phyloP scores from a whole-genome alignment of 2,797 vertebrate genomes.

The Aulostomus chinensis region DNA sequence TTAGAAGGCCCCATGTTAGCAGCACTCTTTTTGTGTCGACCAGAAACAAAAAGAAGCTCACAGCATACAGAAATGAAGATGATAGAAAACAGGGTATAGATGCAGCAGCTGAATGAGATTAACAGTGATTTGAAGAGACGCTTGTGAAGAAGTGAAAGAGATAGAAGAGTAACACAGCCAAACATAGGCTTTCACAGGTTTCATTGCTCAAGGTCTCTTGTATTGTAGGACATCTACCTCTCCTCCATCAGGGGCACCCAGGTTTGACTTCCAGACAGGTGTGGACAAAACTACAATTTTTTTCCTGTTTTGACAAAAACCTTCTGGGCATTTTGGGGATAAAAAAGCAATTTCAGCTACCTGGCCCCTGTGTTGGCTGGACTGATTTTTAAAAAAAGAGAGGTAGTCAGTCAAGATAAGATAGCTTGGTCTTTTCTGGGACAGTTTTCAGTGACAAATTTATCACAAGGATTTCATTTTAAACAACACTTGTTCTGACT shows the following conservation, averaged over 20 bases:
- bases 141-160: conserved; percentile 25
- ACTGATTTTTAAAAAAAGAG: conserved; percentile 46
- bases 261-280: conserved; percentile 48
- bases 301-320: conserved; percentile 54
- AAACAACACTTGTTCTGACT: conserved; percentile 32
- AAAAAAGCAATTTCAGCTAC: conserved; percentile 68
- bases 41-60: conserved; percentile 23
- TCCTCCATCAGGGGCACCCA: conserved; percentile 20
- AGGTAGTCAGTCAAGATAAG: conserved; percentile 40
- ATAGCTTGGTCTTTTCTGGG: conserved; percentile 40
- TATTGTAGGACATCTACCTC: conserved; percentile 17
- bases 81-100: conserved; percentile 17
- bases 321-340: conserved; percentile 66
- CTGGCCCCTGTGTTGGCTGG: conserved; percentile 30
- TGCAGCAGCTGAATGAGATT: conserved; percentile 35
- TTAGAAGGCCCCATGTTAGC: conserved; percentile 19
- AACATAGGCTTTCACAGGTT: conserved; percentile 9
- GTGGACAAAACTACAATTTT: conserved; percentile 35
- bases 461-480: conserved; percentile 59
- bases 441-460: conserved; percentile 58
- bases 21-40: conserved; percentile 23
- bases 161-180: conserved; percentile 30
- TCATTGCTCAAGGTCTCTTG: conserved; percentile 19
- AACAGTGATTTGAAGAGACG: conserved; percentile 13
- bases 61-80: conserved; percentile 17